Percentiles rank a stretch among this genome's conserved stretches.
Evolutionary conservation across 2,113 vertebrate species (phyloP).

Genomic region (Hypomesus transpacificus): DNA sequence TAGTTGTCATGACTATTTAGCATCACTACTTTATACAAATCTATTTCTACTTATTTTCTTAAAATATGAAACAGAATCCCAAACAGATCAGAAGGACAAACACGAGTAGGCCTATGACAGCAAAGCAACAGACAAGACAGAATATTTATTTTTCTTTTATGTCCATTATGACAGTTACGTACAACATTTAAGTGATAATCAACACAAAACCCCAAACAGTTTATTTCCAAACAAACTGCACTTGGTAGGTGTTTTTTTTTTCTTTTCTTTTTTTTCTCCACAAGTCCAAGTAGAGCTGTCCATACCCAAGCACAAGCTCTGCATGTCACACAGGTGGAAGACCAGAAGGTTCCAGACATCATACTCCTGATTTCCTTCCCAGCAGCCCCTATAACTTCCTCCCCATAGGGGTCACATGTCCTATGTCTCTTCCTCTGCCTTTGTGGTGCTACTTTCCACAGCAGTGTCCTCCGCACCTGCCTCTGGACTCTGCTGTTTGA

Average conservation of each 20-base stretch:
- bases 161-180: too few species aligned
- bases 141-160: too few species aligned
- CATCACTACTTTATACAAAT: background rate
- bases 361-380: background rate
- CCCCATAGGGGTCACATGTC: background rate
- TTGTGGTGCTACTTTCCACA: conserved; percentile 5
- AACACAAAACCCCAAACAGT: background rate
- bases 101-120: too few species aligned
- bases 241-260: too few species aligned
- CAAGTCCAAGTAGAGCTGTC: too few species aligned
- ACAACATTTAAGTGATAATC: background rate
- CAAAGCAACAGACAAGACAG: background rate
- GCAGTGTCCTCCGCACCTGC: background rate
- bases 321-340: too few species aligned
- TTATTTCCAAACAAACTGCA: too few species aligned
- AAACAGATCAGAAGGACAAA: background rate
- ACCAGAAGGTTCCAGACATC: background rate
- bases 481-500: conserved; percentile 63
- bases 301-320: too few species aligned
- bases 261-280: too few species aligned
- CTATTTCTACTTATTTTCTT: background rate
- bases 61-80: background rate
- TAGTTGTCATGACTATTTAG: conserved; percentile 25
- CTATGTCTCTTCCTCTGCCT: conserved; percentile 46
- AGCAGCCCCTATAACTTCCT: conserved; percentile 10